These are phyloP conservation scores for Thinocorus orbignyianus DNA, from an alignment of 2,113 vertebrate species.

Conservation along the genomic window DNA sequence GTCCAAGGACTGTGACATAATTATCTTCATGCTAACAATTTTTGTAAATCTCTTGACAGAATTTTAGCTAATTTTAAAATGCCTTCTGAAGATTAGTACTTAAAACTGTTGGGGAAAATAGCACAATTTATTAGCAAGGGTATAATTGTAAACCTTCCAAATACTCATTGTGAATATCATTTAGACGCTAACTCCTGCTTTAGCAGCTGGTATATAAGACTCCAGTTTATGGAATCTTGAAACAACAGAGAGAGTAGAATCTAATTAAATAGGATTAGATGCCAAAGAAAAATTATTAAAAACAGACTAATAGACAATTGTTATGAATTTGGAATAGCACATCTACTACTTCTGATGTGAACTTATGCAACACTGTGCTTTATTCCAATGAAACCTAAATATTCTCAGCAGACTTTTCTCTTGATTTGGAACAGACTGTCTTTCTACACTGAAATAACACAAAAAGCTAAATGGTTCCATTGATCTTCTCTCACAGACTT, in stretches of 20 bases:
- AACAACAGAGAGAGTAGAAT: constrained; percentile 82
- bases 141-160: constrained; percentile 86
- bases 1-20: constrained; percentile 85
- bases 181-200: constrained; percentile 82
- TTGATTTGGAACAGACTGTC: constrained; percentile 57
- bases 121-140: constrained; percentile 87
- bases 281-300: constrained; percentile 86
- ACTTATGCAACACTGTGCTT: constrained; percentile 54
- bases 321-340: constrained; percentile 69
- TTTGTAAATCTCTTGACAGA: constrained; percentile 84
- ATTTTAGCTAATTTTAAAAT: constrained; percentile 88
- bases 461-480: constrained; percentile 57
- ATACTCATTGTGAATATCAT: constrained; percentile 85
- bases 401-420: constrained; percentile 50
- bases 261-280: constrained; percentile 87
- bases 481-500: constrained; percentile 63
- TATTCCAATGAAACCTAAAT: constrained; percentile 58
- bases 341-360: constrained; percentile 65
- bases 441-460: constrained; percentile 55
- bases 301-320: constrained; percentile 82
- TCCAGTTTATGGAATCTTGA: constrained; percentile 84
- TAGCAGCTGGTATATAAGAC: constrained; percentile 83
- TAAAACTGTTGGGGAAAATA: constrained; percentile 85
- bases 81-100: constrained; percentile 83
- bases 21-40: constrained; percentile 85